Base-by-base conservation (phyloP, 2,113 vertebrate genomes). In the Planiliza haematocheilus region DNA sequence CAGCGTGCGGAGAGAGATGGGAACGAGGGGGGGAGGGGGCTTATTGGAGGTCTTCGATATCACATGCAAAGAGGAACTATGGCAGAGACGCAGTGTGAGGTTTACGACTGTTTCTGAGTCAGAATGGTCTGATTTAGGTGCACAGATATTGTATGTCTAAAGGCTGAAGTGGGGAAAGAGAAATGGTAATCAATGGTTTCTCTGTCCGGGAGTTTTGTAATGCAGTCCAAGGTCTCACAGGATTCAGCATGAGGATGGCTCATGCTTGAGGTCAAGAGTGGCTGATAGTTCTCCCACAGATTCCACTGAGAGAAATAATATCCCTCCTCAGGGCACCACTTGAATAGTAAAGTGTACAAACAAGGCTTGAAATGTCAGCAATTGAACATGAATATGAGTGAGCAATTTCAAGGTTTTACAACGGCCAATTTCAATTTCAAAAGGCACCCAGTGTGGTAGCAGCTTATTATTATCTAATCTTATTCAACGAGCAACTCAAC, bases 191-290 rank as follows among this genome's bases (percentile, higher is more conserved):
- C 85, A 91, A 91, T 90, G 88, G 74, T 75, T 77, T 78, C 78
- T 89, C 80, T 90, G 91, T 91, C 89, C 74, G 71, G 70, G 70
- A 70, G 64, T 75, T 85, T 87, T 86, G 62, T 74, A 78, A 85
- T 78, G 58, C 75, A 59, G 65, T 76, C 71, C 68, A 76, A 88
- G 81, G 77, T 89, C 82, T 88, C 88, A 88, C 85, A 89, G 79
- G 83, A 86, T 78, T 67, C 73, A 83, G 75, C 84, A 88, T 90
- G 84, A 85, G 84, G 77, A 82, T 57, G 71, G 76, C 72, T 88
- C 83, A 86, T 85, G 77, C 76, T 86, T 50, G 53, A 80, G 89
- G 89, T 87, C 87, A 90, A 74, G 38, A 84, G 75, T 64, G 65
- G 61, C 83, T 80, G 69, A 83, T 74, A 60, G 65, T 83, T 88